Base-by-base conservation (phyloP, 1,140 invertebrate genomes). In the Drosophila seguyi region DNA sequence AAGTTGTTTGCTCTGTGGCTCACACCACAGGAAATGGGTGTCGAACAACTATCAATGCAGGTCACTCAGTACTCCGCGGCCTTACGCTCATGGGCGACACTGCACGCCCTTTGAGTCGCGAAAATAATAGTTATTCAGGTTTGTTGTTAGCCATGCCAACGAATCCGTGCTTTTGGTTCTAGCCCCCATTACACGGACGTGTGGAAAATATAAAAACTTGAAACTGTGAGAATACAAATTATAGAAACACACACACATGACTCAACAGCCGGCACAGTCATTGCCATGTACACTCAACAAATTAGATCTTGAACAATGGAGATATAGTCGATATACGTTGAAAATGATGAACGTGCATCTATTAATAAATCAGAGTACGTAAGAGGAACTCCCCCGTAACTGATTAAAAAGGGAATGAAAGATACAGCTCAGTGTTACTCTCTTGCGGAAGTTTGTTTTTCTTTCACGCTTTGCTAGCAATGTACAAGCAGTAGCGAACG, bases 101-200 rank as follows among this genome's bases (percentile, higher is more conserved):
- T 68, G 65, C 61, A 41, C 61, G 34, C 61, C 65, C 65, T 68
- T 66, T 61, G 29, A 5, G 11, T 59, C 34, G 38, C 27, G 18
- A 38, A 42, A 42, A 41, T 65, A 75, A 75, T 75, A 48, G 31
- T 52, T 38, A 69, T 53, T 59, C 59, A 36, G 47, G 53, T 72
- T 72, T 77, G 44, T 72, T 56, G 65, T 65, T 71, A 58, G n/a
- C 20, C 27, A 50, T 22, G 48, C 48, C 45, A 27, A 31, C 20
- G 42, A 22, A 29, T 45, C 31, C 31, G 39, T 63, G 38, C 50
- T 14, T 60, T 16, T 18, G 22, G 71, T 77, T 85, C 73, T 84
- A 74, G 50, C 61, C 47, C 56, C 44, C 57, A 75, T 45, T 68
- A 50, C 16, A 47, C 36, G 47, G 41, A 75, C 61, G 71, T 84